Evolutionary conservation across 2,888 invertebrate genomes (phyloP).

Genomic region (Synergus japonicus): DNA sequence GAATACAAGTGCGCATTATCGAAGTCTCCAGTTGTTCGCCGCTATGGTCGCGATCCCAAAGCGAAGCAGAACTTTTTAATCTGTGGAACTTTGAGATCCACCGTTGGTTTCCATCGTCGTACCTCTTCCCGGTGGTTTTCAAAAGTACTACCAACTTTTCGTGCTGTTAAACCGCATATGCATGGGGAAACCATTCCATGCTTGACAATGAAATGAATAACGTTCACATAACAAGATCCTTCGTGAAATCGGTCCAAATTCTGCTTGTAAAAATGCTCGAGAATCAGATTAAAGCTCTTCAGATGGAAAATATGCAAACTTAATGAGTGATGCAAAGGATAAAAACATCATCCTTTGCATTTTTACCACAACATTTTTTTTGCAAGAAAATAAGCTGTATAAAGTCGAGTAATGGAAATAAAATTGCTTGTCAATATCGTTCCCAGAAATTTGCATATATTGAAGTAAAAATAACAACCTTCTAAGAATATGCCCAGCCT

Average conservation of each 20-base stretch:
- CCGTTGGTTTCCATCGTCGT: constrained; percentile 41
- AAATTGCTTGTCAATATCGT: not conserved
- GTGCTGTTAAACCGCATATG: constrained; percentile 33
- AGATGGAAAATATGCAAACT: too few species aligned
- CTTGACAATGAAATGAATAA: constrained; percentile 28
- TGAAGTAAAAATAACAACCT: not conserved
- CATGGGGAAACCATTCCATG: constrained; percentile 8
- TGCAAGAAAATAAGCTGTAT: not conserved
- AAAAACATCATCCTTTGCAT: too few species aligned
- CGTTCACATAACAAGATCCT: not conserved
- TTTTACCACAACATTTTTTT: too few species aligned
- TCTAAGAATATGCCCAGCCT: not conserved
- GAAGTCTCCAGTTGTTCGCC: constrained; percentile 56
- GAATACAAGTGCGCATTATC: constrained; percentile 54
- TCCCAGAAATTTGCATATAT: not conserved
- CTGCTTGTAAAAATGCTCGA: not conserved
- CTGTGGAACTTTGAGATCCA: constrained; percentile 58
- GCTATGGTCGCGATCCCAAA: constrained; percentile 50
- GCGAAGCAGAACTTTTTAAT: constrained; percentile 57
- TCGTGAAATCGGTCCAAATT: not conserved
- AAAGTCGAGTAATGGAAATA: not conserved
- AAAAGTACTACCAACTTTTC: constrained; percentile 29
- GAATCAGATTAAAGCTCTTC: too few species aligned
- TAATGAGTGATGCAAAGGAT: too few species aligned
- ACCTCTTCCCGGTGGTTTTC: constrained; percentile 13